Conservation (phyloP, 2,113 vertebrate species). For the Etheostoma cragini region DNA sequence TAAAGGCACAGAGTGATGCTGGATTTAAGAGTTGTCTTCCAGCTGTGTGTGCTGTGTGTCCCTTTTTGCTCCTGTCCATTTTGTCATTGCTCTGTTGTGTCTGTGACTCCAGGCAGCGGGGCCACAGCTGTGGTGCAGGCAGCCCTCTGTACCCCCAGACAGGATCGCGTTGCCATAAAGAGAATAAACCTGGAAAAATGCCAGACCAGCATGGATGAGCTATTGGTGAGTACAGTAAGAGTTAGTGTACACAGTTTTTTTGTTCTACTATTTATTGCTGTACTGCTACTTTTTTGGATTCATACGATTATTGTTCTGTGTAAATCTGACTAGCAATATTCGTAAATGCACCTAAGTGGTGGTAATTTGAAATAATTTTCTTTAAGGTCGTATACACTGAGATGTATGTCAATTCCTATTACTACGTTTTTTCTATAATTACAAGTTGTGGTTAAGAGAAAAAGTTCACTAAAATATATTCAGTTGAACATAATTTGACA, state of each 20-base stretch:
- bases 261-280: background rate
- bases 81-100: constrained; percentile 55
- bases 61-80: constrained; percentile 34
- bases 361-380: background rate
- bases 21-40: constrained; percentile 20
- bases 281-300: constrained; percentile 4
- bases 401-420: background rate
- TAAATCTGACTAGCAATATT: background rate
- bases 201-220: constrained; percentile 99
- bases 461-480: background rate
- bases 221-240: constrained; percentile 90
- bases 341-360: background rate
- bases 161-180: constrained; percentile 98
- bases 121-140: constrained; percentile 99
- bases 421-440: background rate
- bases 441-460: background rate
- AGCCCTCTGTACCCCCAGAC: constrained; percentile 94
- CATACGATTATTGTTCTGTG: background rate
- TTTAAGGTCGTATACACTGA: background rate
- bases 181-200: constrained; percentile 99
- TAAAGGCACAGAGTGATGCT: constrained; percentile 2
- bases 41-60: constrained; percentile 34
- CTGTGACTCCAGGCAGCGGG: constrained; percentile 91
- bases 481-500: background rate
- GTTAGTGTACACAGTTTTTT: constrained; percentile 13